Conservation (phyloP, 2,113 vertebrate genomes). For the Onychostruthus taczanowskii region DNA sequence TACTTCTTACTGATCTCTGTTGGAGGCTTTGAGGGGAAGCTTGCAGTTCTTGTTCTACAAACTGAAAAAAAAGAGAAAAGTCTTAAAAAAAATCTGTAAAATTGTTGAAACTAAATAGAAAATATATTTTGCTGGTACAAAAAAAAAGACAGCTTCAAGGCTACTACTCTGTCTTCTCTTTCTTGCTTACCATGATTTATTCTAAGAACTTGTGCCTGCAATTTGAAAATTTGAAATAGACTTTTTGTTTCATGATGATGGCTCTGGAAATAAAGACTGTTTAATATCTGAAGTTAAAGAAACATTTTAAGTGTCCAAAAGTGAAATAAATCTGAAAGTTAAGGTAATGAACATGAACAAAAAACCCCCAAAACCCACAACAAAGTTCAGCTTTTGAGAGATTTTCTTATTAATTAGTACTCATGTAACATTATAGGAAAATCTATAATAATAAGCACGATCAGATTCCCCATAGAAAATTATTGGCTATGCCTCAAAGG, state of each 20-base stretch:
- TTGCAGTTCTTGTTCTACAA: neutral
- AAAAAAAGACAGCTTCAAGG: neutral
- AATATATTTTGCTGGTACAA: neutral
- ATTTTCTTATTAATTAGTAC: neutral
- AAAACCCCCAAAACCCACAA: neutral
- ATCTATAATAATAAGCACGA: neutral
- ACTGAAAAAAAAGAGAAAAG: neutral
- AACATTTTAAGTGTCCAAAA: neutral
- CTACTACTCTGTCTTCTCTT: neutral
- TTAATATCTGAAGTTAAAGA: neutral
- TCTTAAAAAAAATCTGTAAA: neutral
- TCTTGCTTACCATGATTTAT: neutral
- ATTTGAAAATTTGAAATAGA: neutral
- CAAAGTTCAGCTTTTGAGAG: neutral
- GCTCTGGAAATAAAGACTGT: neutral
- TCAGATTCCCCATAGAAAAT: neutral
- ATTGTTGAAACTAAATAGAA: neutral
- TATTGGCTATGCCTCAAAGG: neutral
- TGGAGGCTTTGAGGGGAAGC: neutral
- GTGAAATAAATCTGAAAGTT: neutral
- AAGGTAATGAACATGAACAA: neutral
- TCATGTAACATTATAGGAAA: neutral
- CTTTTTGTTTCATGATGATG: neutral
- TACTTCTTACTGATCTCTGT: conserved; percentile 26
- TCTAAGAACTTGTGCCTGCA: neutral